Evolutionary conservation across 2,113 vertebrate genomes (phyloP), one percentile per base, ranked within the genome.

Genomic region (Penelope pileata): DNA sequence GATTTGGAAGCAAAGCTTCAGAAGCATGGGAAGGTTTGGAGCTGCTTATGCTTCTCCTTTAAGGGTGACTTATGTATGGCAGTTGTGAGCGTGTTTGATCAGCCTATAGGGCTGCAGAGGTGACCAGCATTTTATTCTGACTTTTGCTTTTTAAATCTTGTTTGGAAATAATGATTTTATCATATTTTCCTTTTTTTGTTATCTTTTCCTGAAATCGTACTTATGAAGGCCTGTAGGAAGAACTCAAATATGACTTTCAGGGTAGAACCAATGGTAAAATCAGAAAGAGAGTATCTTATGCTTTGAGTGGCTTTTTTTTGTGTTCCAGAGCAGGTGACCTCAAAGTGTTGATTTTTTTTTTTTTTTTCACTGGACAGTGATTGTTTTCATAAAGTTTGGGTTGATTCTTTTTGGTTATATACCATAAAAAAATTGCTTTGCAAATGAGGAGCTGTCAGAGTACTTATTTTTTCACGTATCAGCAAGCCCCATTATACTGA

Each of bases 401-500:
- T 27, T 82, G 30, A 11, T 68, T 89, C 13, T 81, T 17, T 21
- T 56, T 48, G 7, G 11, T n/a, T 82, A 43, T 76, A 64, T 82
- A 72, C 34, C 2, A 0, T 30, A 48, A 68, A 67, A 64, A 68
- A 34, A n/a, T 70, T 30, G 59, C 10, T 84, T 63, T 79, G 32
- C 36, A 24, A 4, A n/a, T 30, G 23, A 75, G 42, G 81, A 82
- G 19, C 29, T 80, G 27, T 93, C n/a, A 21, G 77, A 12, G 12
- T 12, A 43, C 36, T 62, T 86, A 40, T 0, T 3, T 64, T 84
- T 58, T 45, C 53, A 14, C 3, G 4, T 48, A 27, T 62, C 38
- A 68, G 5, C 34, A 72, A 79, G 47, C 54, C 47, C 59, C 0
- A 0, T 50, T 80, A 12, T 40, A 77, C 42, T 0, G 1, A 86